Percentiles rank a stretch among this genome's conserved stretches.
phyloP scores from a whole-genome alignment of 2,113 vertebrate genomes.

The Lontra canadensis region DNA sequence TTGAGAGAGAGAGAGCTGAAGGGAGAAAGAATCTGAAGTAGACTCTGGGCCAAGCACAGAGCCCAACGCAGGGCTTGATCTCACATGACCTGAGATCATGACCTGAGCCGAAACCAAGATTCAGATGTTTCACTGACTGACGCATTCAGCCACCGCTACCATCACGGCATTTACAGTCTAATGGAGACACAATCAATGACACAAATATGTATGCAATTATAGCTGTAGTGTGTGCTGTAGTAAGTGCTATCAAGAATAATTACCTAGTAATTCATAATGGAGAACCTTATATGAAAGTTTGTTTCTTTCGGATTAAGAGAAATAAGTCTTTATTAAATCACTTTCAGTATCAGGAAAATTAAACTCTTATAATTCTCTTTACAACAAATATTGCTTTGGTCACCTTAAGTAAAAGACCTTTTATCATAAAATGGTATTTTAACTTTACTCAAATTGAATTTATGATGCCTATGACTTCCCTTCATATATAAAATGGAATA shows the following conservation, averaged over 20 bases:
- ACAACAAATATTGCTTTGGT: constrained; percentile 98
- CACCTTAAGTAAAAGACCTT: constrained; percentile 95
- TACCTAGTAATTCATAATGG: background rate
- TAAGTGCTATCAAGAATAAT: background rate
- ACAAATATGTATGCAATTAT: background rate
- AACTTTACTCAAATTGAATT: constrained; percentile 94
- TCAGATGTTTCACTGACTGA: too few species aligned
- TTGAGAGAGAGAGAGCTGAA: too few species aligned
- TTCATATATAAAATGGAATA: constrained; percentile 95
- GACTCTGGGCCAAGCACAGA: too few species aligned
- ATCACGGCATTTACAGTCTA: background rate
- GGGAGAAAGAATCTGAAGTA: too few species aligned
- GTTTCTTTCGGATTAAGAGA: constrained; percentile 86
- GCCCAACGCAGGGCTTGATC: too few species aligned
- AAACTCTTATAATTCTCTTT: constrained; percentile 98
- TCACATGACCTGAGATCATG: too few species aligned
- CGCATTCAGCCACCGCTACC: too few species aligned
- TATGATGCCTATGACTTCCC: constrained; percentile 92
- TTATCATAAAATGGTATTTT: constrained; percentile 98
- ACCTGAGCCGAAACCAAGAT: too few species aligned
- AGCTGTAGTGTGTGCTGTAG: background rate
- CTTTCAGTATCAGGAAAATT: constrained; percentile 98
- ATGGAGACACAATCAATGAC: background rate
- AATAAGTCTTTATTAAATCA: constrained; percentile 97
- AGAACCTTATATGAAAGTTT: background rate